These are phyloP conservation scores for Ptychadena robeensis DNA, from an alignment of 2,797 vertebrate species.

Conservation along the genomic window DNA sequence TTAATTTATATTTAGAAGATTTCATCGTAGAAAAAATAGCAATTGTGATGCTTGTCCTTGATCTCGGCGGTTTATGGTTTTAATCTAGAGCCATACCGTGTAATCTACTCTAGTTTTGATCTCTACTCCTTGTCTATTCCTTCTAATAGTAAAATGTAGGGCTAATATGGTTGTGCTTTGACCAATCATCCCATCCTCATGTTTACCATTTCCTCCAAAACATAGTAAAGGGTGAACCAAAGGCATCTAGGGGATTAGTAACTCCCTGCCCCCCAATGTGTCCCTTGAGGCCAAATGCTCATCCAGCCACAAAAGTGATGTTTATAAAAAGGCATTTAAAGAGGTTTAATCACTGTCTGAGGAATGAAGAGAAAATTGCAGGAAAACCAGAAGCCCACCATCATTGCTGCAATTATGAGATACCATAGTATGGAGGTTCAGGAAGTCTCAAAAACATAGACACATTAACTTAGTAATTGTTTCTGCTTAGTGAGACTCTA, in stretches of 20 bases:
- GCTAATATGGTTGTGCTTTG: not conserved
- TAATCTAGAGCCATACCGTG: no score
- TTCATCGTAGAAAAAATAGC: no score
- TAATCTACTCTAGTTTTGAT: no score
- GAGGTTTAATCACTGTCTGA: not conserved
- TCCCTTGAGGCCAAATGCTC: not conserved
- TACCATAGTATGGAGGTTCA: not conserved
- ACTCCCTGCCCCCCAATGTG: not conserved
- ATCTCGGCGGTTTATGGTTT: no score
- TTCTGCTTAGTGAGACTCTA: not conserved
- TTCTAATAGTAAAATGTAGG: no score
- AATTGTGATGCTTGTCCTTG: no score
- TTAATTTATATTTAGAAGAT: no score
- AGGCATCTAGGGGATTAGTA: not conserved
- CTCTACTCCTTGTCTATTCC: no score
- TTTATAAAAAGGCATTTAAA: not conserved
- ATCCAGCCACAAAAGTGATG: not conserved
- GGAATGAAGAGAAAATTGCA: not conserved
- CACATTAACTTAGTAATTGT: not conserved
- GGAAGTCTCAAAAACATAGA: not conserved
- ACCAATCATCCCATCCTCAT: not conserved
- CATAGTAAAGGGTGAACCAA: not conserved
- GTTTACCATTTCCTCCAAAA: not conserved
- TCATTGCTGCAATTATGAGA: not conserved
- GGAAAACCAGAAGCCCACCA: not conserved